Percentiles rank a stretch among this genome's conserved stretches.
These are phyloP conservation scores for Archilochus colubris DNA, from an alignment of 2,113 vertebrate genomes.

Conservation along the genomic window DNA sequence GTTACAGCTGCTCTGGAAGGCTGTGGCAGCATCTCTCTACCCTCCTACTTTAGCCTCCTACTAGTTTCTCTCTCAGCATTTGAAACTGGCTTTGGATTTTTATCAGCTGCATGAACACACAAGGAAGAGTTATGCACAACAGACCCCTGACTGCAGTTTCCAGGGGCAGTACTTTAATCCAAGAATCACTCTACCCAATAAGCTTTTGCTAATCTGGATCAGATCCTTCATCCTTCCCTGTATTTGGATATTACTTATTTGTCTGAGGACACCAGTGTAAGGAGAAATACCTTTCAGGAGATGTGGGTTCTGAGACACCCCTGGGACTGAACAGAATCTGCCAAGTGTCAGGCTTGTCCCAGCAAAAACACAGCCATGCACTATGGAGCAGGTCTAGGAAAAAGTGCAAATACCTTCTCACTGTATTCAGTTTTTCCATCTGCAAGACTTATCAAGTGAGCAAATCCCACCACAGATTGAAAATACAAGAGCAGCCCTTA, in stretches of 20 bases:
- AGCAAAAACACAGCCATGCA: not conserved
- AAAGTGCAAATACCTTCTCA: not conserved
- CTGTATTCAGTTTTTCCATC: constrained; percentile 34
- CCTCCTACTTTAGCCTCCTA: too few relatives aligned
- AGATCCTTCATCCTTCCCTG: not conserved
- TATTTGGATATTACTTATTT: not conserved
- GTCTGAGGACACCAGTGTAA: not conserved
- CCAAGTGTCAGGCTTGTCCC: not conserved
- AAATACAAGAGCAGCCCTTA: not conserved
- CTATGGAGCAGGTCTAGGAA: fast-evolving
- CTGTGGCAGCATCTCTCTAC: constrained; percentile 5
- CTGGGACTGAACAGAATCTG: not conserved
- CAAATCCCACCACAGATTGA: not conserved
- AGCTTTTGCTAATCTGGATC: not conserved
- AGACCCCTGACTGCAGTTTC: not conserved
- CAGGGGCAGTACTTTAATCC: constrained; percentile 17
- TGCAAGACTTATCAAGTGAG: not conserved
- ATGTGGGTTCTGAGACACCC: not conserved
- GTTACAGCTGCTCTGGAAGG: constrained; percentile 53
- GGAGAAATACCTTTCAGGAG: not conserved
- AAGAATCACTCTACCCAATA: not conserved
- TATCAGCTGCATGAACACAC: constrained; percentile 17
- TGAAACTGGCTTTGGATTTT: constrained; percentile 35
- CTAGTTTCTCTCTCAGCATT: too few relatives aligned
- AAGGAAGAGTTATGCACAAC: constrained; percentile 40